Evolutionary conservation across 1,140 invertebrate genomes (phyloP), one percentile per base, ranked within the genome.

Genomic region (Rhopalosiphum padi): DNA sequence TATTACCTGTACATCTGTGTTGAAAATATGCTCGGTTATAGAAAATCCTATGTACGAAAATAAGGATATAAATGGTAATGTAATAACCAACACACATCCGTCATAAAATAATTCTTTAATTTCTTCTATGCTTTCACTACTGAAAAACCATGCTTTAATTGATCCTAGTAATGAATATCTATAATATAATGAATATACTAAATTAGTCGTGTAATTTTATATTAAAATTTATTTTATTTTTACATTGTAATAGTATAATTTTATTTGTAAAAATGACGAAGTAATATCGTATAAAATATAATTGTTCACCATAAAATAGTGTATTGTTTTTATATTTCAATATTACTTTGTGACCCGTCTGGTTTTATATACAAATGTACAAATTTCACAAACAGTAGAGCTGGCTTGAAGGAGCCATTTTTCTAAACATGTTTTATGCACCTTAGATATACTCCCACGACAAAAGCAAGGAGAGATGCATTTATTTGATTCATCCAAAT

Each of bases 381-480:
- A 97, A 87, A 97, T 96, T 95, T 97, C 96, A 95, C 96, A 97
- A 37, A 95, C 94, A 94, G 96, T 95, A 4, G 95, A 95, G 94
- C 96, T 96, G 6, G 96, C 95, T 2, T 95, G 95, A 30, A 96
- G 96, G 4, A 97, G 95, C 96, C 96, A 97, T 94, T 95, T 95
- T 94, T 97, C 96, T 22, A 97, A 94, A 94, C 96, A 97, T 30
- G 94, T 95, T 18, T 95, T 94, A 94, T 97, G 96, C 8, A 97
- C 95, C 43, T 96, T 94, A 7, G 95, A 96, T 90, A 96, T 95
- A 11, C 96, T 95, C 9, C 96, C 96, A 77, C 95, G 95, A 94
- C 96, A 97, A 88, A 96, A 95, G 94, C 96, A 97, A 15, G 96
- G 96, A 51, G 96, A 96, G 48, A 97, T 95, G 43, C 97, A 94